These are phyloP conservation scores for Napeogenes inachia DNA, from an alignment of 2,888 invertebrate species.

Conservation along the genomic window DNA sequence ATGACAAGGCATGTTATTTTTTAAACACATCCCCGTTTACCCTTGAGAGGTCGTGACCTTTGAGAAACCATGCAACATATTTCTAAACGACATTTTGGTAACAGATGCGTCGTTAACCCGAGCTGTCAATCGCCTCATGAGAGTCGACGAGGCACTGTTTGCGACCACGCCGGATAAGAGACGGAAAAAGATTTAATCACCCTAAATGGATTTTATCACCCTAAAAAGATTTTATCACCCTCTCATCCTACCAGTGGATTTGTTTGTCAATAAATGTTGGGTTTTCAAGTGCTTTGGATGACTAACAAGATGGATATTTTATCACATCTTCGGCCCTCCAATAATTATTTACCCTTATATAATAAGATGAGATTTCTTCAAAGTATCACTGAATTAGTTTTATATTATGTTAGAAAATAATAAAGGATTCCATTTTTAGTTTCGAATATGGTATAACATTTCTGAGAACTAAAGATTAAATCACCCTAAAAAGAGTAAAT, in stretches of 20 bases:
- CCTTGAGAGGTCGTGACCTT: not conserved
- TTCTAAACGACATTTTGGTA: constrained; percentile 42
- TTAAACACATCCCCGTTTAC: no score
- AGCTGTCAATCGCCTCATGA: constrained; percentile 69
- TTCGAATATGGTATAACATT: no score
- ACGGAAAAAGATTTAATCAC: constrained; percentile 67
- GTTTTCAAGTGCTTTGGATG: constrained; percentile 29
- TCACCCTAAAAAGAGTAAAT: no score
- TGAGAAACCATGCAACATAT: not conserved
- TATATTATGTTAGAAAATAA: no score
- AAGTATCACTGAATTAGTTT: no score
- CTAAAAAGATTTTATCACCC: constrained; percentile 25
- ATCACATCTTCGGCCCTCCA: no score
- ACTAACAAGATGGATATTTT: no score
- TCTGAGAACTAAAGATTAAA: no score
- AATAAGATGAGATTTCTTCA: no score
- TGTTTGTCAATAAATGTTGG: constrained; percentile 43
- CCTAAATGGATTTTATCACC: constrained; percentile 45
- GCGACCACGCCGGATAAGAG: constrained; percentile 69
- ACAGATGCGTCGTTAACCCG: constrained; percentile 74
- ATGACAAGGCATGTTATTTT: no score
- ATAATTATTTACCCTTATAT: no score
- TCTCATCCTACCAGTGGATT: not conserved
- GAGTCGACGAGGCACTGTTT: constrained; percentile 69
- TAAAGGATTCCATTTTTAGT: no score